Evolutionary conservation across 2,113 vertebrate species (phyloP), one percentile per base, ranked within the genome.

Genomic region (Rhabdomys dilectus): DNA sequence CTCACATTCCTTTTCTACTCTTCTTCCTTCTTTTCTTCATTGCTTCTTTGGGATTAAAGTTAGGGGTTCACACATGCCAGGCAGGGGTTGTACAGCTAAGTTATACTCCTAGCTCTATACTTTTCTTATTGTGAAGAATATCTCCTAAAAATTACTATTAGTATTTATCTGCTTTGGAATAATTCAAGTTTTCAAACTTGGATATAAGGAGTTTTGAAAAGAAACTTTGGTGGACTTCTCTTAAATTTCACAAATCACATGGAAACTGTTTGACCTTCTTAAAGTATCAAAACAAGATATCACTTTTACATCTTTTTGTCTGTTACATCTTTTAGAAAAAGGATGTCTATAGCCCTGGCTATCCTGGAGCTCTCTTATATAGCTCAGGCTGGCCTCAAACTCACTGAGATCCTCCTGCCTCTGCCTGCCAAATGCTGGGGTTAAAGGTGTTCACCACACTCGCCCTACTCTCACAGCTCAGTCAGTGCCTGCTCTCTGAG

Each of bases 211-310:
- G 48, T 94, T 86, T 60, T 5, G 7, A 70, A 84, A 90, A 84
- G 60, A 80, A 88, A 36, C 34, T 97, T 91, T 60, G 68, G 42
- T 89, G 53, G 64, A 93, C 62, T 93, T 89, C 75, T 75, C 16
- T 75, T 89, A 56, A 58, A 56, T 24, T 89, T 94, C 94, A 51
- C 70, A 90, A 42, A 93, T 93, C 77, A 87, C n/a, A 91, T 93
- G 68, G 70, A 95, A 96, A 88, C 62, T 91, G 64, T 78, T 89
- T 97, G 62, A 92, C 29, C 86, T 94, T 34, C 81, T 68, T 68
- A 45, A 85, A 51, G 24, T 89, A 16, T 88, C 26, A 88, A 93
- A 97, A 73, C 4, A 95, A 62, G 51, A 7, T 42, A 60, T 16
- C 62, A 76, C 85, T 90, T 95, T 95, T 89, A 82, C 5, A 88